phyloP scores from a whole-genome alignment of 2,797 vertebrate species.

The Falco novaeseelandiae region DNA sequence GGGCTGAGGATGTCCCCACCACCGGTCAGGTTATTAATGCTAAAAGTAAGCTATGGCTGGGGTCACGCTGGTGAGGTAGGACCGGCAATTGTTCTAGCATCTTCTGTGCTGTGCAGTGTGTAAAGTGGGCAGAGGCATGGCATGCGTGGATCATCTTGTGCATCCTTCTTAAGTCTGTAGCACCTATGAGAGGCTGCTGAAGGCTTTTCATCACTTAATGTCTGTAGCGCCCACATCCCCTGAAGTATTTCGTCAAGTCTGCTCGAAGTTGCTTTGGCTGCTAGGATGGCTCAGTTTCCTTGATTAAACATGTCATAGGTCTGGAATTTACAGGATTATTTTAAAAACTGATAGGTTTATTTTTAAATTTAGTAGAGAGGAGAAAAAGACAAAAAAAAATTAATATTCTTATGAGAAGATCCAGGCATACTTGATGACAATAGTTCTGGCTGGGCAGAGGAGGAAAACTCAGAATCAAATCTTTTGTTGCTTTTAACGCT shows the following conservation, averaged over 20 bases:
- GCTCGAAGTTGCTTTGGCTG: not conserved
- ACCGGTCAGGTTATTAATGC: not conserved
- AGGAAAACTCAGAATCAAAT: not conserved
- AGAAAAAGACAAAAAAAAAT: rapidly evolving
- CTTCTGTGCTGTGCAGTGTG: not conserved
- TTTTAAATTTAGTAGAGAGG: not conserved
- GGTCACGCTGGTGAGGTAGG: not conserved
- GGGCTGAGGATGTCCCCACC: not conserved
- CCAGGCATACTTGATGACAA: slow-evolving; percentile 4
- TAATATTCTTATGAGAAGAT: not conserved
- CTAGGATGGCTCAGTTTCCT: not conserved
- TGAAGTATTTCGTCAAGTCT: not conserved
- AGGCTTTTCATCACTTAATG: not conserved
- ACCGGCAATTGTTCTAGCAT: not conserved
- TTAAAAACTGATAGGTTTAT: not conserved
- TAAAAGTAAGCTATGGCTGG: not conserved
- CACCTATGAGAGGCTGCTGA: not conserved
- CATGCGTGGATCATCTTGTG: not conserved
- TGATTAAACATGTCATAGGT: not conserved
- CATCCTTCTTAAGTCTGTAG: not conserved
- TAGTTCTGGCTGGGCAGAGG: not conserved
- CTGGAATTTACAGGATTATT: not conserved
- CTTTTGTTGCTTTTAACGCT: slow-evolving; percentile 49
- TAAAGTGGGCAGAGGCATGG: not conserved
- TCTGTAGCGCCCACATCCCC: not conserved